phyloP scores from a whole-genome alignment of 2,113 vertebrate species.

The Zootoca vivipara region DNA sequence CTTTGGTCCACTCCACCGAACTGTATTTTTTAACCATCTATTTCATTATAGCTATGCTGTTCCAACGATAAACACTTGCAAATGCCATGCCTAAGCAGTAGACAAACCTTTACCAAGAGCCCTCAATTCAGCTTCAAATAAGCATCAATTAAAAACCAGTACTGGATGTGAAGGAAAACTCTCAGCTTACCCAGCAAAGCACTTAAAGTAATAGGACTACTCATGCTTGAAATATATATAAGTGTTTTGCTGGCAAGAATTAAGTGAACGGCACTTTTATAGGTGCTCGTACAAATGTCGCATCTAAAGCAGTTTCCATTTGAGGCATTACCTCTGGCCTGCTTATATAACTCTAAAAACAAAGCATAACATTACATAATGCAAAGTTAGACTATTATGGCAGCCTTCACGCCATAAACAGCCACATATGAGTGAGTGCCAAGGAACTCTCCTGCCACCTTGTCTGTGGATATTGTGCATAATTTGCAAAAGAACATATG shows the following conservation, averaged over 20 bases:
- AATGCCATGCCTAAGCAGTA: not conserved
- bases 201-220: not conserved
- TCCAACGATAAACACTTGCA: not conserved
- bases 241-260: not conserved
- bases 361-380: not conserved
- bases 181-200: not conserved
- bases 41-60: not conserved
- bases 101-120: not conserved
- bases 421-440: no score
- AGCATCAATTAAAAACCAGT: not conserved
- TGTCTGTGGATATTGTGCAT: no score
- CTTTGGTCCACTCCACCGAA: not conserved
- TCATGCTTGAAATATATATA: not conserved
- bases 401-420: no score
- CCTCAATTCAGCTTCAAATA: not conserved
- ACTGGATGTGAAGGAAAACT: not conserved
- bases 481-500: no score
- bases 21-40: not conserved
- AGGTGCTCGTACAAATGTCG: not conserved
- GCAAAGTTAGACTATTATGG: not conserved
- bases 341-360: not conserved
- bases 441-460: no score
- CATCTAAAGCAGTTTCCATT: not conserved
- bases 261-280: not conserved
- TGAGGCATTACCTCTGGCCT: not conserved